Evolutionary conservation across 1,140 invertebrate species (phyloP).

Genomic region (Saxidomus purpurata): DNA sequence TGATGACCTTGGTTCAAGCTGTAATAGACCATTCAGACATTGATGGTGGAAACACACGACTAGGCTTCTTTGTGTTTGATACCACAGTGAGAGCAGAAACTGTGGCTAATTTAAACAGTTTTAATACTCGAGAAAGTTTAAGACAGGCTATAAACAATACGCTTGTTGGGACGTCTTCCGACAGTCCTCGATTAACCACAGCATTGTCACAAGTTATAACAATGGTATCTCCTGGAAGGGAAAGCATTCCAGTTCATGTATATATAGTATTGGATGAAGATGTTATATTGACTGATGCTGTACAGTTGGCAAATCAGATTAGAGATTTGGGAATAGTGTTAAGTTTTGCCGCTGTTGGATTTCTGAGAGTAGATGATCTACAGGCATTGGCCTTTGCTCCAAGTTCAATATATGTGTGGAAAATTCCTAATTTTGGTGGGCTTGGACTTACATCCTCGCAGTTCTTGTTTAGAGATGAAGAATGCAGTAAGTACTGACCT

Average conservation of each 20-base stretch:
- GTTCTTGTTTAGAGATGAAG: too few relatives aligned
- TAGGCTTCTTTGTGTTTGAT: conserved; percentile 32
- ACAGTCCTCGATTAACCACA: neutral
- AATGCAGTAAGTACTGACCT: too few relatives aligned
- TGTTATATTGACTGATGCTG: neutral
- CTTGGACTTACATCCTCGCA: too few relatives aligned
- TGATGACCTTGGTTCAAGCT: neutral
- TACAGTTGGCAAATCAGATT: neutral
- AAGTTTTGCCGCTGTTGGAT: neutral
- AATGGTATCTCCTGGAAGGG: neutral
- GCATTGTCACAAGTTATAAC: neutral
- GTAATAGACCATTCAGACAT: neutral
- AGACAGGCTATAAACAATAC: neutral
- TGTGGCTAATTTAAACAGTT: neutral
- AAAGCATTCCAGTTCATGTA: neutral
- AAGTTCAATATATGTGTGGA: neutral
- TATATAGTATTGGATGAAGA: neutral
- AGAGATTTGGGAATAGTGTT: neutral
- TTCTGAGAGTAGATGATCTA: neutral
- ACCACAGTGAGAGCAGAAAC: neutral
- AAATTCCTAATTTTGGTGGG: neutral
- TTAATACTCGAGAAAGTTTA: neutral
- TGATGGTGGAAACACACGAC: neutral
- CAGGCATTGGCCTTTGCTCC: neutral
- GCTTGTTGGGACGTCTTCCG: neutral